phyloP scores from a whole-genome alignment of 2,113 vertebrate genomes.

The Sigmodon hispidus region DNA sequence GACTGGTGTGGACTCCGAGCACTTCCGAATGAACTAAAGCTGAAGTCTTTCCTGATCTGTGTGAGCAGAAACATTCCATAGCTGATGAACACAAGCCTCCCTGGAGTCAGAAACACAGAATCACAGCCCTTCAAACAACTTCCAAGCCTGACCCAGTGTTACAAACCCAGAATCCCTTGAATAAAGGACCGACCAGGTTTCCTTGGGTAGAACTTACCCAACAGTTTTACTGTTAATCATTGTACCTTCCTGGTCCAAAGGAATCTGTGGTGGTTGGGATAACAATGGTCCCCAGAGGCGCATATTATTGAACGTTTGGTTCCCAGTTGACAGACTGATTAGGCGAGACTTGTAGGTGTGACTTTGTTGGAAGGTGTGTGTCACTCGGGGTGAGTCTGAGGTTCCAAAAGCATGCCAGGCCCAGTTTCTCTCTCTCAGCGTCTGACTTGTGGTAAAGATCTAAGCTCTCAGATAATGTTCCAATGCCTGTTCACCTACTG shows the following conservation, averaged over 20 bases:
- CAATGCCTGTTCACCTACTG: not conserved
- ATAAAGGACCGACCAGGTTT: too few relatives aligned
- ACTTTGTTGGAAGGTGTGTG: not conserved
- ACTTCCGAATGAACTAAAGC: too few relatives aligned
- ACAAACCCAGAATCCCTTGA: not conserved
- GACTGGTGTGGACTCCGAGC: not conserved
- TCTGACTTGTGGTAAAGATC: not conserved
- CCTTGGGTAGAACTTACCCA: not conserved
- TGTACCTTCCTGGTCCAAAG: too few relatives aligned
- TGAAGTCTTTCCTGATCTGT: not conserved
- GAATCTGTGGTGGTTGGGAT: not conserved
- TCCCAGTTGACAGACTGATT: not conserved
- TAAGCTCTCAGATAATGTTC: not conserved
- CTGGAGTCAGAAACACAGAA: not conserved
- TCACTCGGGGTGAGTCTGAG: not conserved
- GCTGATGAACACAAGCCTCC: not conserved
- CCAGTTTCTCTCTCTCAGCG: not conserved
- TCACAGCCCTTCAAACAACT: not conserved
- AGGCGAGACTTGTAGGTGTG: not conserved
- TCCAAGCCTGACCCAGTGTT: not conserved
- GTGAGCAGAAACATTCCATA: not conserved
- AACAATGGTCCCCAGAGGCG: not conserved
- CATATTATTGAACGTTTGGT: not conserved
- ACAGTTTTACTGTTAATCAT: not conserved
- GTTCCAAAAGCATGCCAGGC: not conserved